phyloP scores from a whole-genome alignment of 2,113 vertebrate species.

The Rhinolophus sinicus region DNA sequence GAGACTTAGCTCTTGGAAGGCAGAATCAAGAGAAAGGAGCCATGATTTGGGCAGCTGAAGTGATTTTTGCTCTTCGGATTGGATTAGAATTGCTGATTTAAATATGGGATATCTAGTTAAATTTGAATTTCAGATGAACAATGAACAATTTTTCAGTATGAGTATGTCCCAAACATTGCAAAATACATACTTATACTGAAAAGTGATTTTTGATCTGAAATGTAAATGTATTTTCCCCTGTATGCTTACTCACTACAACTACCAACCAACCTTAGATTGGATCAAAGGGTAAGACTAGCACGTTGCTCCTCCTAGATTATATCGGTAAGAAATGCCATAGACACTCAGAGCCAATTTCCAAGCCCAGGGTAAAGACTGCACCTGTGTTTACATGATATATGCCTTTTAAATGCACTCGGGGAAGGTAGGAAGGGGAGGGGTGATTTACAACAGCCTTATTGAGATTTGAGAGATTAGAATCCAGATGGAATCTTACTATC shows the following conservation, averaged over 20 bases:
- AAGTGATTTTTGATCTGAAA: neutral
- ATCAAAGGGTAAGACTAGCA: neutral
- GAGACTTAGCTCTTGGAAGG: neutral
- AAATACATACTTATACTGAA: neutral
- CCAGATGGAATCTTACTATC: neutral
- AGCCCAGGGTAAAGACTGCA: neutral
- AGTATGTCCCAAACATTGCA: neutral
- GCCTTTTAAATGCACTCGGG: accelerated
- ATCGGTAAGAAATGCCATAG: neutral
- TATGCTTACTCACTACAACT: neutral
- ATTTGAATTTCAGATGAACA: neutral
- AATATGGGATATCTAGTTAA: neutral
- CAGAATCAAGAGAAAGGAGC: neutral
- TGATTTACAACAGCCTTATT: neutral
- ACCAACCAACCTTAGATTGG: neutral
- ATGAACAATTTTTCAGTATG: neutral
- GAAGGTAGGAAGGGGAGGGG: neutral
- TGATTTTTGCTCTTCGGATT: neutral
- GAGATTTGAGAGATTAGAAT: neutral
- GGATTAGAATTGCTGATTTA: neutral
- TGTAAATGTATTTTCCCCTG: neutral
- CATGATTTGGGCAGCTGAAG: neutral
- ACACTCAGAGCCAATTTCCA: neutral
- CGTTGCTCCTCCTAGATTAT: neutral
- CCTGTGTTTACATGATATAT: neutral